Base-by-base conservation (phyloP, 1,140 invertebrate species). In the Aleiodes sp. region DNA sequence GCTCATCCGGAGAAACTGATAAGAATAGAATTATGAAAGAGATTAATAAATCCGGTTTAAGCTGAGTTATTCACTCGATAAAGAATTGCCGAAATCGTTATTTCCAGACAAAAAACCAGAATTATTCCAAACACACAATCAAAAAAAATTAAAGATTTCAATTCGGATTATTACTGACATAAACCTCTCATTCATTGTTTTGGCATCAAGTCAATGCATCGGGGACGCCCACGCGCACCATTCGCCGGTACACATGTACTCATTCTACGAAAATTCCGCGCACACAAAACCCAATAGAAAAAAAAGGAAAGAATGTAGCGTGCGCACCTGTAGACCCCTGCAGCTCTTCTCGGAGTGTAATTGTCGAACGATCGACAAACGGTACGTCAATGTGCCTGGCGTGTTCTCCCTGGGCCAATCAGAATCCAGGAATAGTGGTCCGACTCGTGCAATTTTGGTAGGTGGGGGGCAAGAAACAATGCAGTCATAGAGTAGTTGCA, bases 331-430 rank as follows among this genome's bases (percentile, higher is more conserved):
- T 66, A 43, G 9, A 12, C 6, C 46, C 2, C 37, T 1, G 62
- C 10, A 10, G 33, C 35, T 21, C 29, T 28, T 8, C 29, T 65
- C 39, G n/a, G 4, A 16, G 62, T 28, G 41, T 65, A 65, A 65
- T 65, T 65, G 43, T 33, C 31, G 33, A 12, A 31, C 66, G 33
- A 68, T 68, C 39, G 66, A 64, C 62, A 19, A n/a, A 39, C 8
- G 33, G 2, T n/a, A 62, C 24, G 37, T 28, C 66, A 31, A 28
- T 29, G 66, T 46, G 52, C 62, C 66, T 68, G 37, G 66, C 66
- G 66, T 68, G 66, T 68, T 68, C 16, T 39, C 31, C 16, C 19
- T 62, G 37, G 28, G 26, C 66, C 66, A 68, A 68, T 68, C 37
- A 21, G 4, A 21, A 8, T 9, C 7, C 66, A 21, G 1, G 57